Conservation (phyloP, 2,888 invertebrate genomes). For the Nipponacmea schrenckii region DNA sequence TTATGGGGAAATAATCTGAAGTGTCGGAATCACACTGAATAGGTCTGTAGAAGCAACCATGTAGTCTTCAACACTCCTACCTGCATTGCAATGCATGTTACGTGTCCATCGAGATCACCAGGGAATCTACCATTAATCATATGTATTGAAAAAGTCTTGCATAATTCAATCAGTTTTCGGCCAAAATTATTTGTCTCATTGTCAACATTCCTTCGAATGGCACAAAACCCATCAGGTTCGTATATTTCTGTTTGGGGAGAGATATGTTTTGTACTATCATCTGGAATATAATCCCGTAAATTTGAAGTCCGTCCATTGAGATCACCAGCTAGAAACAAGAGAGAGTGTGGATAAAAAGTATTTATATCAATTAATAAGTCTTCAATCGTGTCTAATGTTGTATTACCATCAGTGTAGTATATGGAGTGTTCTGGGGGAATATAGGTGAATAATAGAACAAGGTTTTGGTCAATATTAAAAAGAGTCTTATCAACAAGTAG, state of each 20-base stretch:
- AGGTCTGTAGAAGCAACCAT: background rate
- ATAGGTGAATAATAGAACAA: background rate
- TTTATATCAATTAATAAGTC: background rate
- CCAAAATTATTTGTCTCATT: background rate
- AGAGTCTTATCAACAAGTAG: background rate
- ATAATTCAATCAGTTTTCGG: background rate
- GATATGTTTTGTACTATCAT: background rate
- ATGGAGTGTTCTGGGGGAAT: background rate
- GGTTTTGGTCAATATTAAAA: background rate
- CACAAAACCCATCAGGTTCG: background rate
- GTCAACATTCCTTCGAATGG: background rate
- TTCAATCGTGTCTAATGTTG: background rate
- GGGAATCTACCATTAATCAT: background rate
- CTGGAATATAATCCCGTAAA: background rate
- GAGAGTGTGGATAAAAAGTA: background rate
- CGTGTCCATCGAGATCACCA: background rate
- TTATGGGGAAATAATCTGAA: background rate
- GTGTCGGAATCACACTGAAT: background rate
- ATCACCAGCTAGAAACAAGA: background rate
- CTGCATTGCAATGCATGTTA: background rate
- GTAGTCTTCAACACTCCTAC: background rate
- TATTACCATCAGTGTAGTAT: background rate
- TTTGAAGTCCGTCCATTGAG: background rate
- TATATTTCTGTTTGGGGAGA: background rate
- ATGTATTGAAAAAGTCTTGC: background rate